Base-by-base conservation (phyloP, 2,797 vertebrate species). In the Syngnathus rostellatus region DNA sequence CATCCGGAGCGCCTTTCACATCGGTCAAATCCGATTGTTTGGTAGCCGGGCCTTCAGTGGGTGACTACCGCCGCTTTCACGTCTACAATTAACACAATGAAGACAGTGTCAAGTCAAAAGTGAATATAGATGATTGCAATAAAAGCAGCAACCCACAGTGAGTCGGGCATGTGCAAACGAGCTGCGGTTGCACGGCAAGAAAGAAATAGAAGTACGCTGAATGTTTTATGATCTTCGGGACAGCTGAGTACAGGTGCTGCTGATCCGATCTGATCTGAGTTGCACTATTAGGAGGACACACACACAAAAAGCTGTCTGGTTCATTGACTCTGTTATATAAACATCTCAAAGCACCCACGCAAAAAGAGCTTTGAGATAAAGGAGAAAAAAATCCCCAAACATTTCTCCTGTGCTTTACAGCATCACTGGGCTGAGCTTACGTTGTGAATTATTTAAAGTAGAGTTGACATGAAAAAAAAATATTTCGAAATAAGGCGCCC, bases 1-100 rank as follows among this genome's bases (percentile, higher is more conserved):
- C 66, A 68, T 57, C 69, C 68, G 31, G 45, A 74, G 69, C 63
- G 37, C 12, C 21, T 58, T 39, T 10, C 64, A 62, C 51, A 59
- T 43, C 69, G 61, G 25, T 43, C 59, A 11, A 61, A 61, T 43
- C n/a, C 23, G 23, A 23, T 55, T 1, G 23, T 25, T 54, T 55
- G 12, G 23, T 12, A 12, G 10, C 23, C 31, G 46, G 17, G 17
- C 6, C 6, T n/a, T 50, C 46, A 50, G 48, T n/a, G 41, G 41
- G 9, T 43, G 2, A 43, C 11, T 43, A 43, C 41, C 41, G 11
- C 41, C 41, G 9, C 11, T 43, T 9, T 41, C 40, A 41, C 11
- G 41, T 43, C 9, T 3, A 10, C 31, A 31, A 31, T 31, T 31
- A 31, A 31, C 31, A 17, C 14, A 17, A 48, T 48, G 6, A 17